These are phyloP conservation scores for Mormoops blainvillei DNA, from an alignment of 2,113 vertebrate genomes.

Conservation along the genomic window DNA sequence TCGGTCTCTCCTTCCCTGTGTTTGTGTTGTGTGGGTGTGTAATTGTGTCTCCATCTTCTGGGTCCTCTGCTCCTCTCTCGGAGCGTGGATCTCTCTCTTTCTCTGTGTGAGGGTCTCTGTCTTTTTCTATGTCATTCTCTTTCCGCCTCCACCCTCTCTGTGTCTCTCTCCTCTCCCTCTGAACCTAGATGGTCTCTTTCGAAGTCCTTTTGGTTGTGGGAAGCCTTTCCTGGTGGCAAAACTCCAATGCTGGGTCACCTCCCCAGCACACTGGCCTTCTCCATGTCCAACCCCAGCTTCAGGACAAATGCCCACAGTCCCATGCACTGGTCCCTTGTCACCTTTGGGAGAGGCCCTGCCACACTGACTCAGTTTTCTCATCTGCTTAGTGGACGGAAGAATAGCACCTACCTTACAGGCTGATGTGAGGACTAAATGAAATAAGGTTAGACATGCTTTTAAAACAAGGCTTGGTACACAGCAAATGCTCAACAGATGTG, in stretches of 20 bases:
- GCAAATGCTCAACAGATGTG: neutral
- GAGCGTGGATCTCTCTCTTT: neutral
- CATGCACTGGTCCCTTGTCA: fast-evolving
- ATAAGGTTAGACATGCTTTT: neutral
- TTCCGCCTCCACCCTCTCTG: neutral
- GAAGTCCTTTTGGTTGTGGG: neutral
- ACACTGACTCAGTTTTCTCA: neutral
- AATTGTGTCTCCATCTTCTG: neutral
- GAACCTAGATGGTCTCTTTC: neutral
- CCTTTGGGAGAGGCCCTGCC: neutral
- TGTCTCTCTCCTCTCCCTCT: neutral
- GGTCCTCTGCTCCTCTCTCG: neutral
- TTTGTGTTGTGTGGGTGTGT: neutral
- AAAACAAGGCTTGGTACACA: neutral
- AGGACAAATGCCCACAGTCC: neutral
- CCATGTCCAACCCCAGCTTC: no score
- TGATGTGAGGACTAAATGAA: neutral
- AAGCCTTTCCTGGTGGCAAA: neutral
- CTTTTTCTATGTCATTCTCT: neutral
- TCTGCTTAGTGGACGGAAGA: neutral
- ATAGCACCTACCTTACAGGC: neutral
- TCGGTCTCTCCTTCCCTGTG: neutral
- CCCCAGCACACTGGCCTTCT: neutral
- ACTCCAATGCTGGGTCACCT: neutral
- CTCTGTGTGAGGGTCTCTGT: neutral